Evolutionary conservation across 2,113 vertebrate genomes (phyloP).

Genomic region (Pithys albifrons): DNA sequence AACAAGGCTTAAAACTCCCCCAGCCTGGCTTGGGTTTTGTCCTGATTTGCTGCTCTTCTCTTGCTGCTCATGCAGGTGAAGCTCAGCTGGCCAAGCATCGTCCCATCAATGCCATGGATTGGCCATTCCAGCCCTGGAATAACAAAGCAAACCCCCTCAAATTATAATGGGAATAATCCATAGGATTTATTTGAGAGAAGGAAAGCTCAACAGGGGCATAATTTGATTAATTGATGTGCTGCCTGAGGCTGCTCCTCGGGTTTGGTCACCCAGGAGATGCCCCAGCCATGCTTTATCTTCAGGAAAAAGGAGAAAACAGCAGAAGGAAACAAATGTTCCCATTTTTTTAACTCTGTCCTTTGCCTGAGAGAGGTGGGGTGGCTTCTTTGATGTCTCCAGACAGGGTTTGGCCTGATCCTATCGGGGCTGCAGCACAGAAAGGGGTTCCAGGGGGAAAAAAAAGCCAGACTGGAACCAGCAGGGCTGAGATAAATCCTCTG

Average conservation of each 20-base stretch:
- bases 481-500: background rate
- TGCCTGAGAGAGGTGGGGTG: background rate
- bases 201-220: background rate
- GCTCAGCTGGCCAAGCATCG: background rate
- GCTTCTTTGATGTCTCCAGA: slow-evolving; percentile 39
- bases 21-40: background rate
- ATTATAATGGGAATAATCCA: background rate
- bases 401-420: slow-evolving; percentile 1
- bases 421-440: background rate
- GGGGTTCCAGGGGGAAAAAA: background rate
- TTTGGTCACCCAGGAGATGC: background rate
- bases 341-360: background rate
- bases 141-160: background rate
- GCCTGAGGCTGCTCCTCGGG: background rate
- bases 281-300: background rate
- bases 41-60: background rate
- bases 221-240: background rate
- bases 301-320: background rate
- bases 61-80: background rate
- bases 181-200: background rate
- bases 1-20: background rate
- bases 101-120: rapidly evolving
- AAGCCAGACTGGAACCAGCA: background rate
- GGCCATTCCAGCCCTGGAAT: background rate
- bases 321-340: background rate